Evolutionary conservation across 2,113 vertebrate genomes (phyloP), one percentile per base, ranked within the genome.

Genomic region (Microtus pennsylvanicus): DNA sequence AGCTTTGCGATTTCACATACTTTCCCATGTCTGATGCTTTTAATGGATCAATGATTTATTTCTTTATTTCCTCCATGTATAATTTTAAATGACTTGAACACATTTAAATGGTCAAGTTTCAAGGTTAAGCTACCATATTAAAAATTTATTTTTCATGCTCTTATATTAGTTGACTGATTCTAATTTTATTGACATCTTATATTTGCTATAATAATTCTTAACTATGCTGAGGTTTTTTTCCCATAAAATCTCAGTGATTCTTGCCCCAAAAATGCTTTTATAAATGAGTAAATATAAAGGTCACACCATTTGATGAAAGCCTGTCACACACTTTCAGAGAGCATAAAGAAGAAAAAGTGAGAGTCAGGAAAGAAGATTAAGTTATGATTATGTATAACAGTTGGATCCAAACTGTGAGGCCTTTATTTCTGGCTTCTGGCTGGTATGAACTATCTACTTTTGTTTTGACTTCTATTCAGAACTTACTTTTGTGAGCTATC

Each of bases 91-190:
- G 45, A 58, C 63, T 81, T 76, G 87, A 93, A 87, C 81, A 93
- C 24, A n/a, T 38, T 88, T 90, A 91, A 85, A 80, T 67, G 69
- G 12, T n/a, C 86, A 11, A 85, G 7, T 50, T 88, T 81, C 65
- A 95, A 97, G 83, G 38, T 87, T 85, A 96, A 96, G n/a, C 28
- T 87, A 80, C 69, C 50, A 90, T 77, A 85, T n/a, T 65, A 94
- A 95, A 89, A 47, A 45, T 42, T 45, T 10, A 17, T 89, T 92
- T 76, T 89, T 87, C 72, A 72, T 89, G 30, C 45, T 94, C 58
- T 96, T 74, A 78, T 17, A 90, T 50, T 81, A 87, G 65, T 80
- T 91, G 63, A 91, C 38, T 86, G 38, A 86, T 86, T 92, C 50
- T 55, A 85, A 95, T 92, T 93, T 93, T 90, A 92, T 75, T 35